Base-by-base conservation (phyloP, 1,140 invertebrate genomes). In the Drosophila prosaltans region DNA sequence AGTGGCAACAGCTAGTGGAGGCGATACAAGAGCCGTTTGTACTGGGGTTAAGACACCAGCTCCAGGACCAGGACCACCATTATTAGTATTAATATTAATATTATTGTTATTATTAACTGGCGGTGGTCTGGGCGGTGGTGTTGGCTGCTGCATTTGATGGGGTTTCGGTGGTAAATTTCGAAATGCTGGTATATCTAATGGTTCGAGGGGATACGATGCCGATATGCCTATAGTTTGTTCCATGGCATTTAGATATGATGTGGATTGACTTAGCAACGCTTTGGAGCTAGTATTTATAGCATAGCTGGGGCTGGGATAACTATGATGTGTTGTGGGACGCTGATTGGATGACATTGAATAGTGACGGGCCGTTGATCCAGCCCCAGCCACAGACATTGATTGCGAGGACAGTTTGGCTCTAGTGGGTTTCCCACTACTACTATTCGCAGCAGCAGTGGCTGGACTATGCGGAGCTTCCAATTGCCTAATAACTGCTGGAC, bases 101-200 rank as follows among this genome's bases (percentile, higher is more conserved):
- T 40, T 78, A 10, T 57, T 72, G 58, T 62, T 80, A 54, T 74
- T 72, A 45, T 69, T 55, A 28, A 74, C 71, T 10, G 93, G 83
- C 3, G 92, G 90, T 9, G 92, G 82, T n/a, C 90, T 78, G 6
- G 93, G 92, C n/a, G 93, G 92, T 28, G 92, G 89, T 61, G 91
- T 88, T 0, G 85, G 78, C 62, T 82, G 83, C 26, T 89, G 81
- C 55, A 61, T 78, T 69, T 91, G 72, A 74, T 80, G 83, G 8
- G 90, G 88, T 26, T 91, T 91, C 11, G 81, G 89, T 3, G 89
- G 88, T 26, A 91, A 45, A n/a, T 78, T 26, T 5, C 91, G 78
- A 43, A 82, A 89, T 5, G 71, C 70, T 51, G 76, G 78, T 69
- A 85, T 85, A 36, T 83, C 85, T 32, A 92, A 71, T 7, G 91